Evolutionary conservation across 2,797 vertebrate species (phyloP), one percentile per base, ranked within the genome.

Genomic region (Pitangus sulphuratus): DNA sequence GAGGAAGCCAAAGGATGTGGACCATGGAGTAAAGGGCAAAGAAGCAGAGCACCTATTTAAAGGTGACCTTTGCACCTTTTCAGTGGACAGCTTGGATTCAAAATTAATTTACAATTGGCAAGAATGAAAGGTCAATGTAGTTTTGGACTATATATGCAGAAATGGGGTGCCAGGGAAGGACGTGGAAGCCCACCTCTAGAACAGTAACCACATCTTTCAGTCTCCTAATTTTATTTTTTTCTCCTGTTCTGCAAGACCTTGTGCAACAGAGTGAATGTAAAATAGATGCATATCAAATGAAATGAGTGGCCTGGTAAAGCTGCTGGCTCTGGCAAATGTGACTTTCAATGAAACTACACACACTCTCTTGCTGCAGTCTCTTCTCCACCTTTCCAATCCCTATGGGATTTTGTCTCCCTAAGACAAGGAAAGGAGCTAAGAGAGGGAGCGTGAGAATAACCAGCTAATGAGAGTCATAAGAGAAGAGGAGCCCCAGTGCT

Each of bases 61-160:
- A 91, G 22, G 66, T 88, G 83, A 84, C 85, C 70, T 94, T 92
- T 93, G 70, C 40, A 90, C 77, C 48, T 87, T 88, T 91, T 40
- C 48, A 33, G 30, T 60, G 58, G 62, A 37, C 31, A 86, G 42
- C 42, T 93, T 88, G 54, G 53, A 62, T 72, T 93, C 39, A 87
- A 84, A 94, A 95, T 85, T 85, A 66, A 39, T 94, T 86, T 93
- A 25, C 13, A 48, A 24, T 54, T 94, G 80, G 45, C 56, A 88
- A 87, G 48, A 93, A 64, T 70, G 28, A 95, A 95, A 95, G 65
- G 77, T 86, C 77, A 94, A 0, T 50, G 44, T 42, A 44, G 26
- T 82, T 96, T 93, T 50, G n/a, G 56, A 42, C 37, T 28, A 25
- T 19, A 40, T 31, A 60, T 14, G 8, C 54, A 84, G 71, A 65